These are phyloP conservation scores for Artibeus jamaicensis DNA, from an alignment of 2,797 vertebrate genomes.

Conservation along the genomic window DNA sequence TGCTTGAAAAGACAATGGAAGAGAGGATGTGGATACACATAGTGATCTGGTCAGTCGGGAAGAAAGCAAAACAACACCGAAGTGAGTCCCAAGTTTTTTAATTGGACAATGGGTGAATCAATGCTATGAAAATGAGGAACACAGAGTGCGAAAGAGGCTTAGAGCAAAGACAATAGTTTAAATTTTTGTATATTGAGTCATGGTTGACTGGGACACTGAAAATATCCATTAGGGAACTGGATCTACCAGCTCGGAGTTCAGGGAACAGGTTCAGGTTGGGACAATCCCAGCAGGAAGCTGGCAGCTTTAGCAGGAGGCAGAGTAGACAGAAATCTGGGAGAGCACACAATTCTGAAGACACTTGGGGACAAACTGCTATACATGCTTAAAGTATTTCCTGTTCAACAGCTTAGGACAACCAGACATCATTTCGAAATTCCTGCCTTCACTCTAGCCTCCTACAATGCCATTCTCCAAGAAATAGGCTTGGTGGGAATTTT, in stretches of 20 bases:
- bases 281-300: neutral
- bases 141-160: neutral
- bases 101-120: neutral
- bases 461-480: neutral
- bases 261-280: neutral
- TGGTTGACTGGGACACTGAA: neutral
- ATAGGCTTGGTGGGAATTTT: neutral
- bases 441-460: neutral
- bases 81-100: neutral
- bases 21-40: neutral
- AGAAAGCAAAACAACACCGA: neutral
- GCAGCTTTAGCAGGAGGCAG: slow-evolving; percentile 15
- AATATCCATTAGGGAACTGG: neutral
- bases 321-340: neutral
- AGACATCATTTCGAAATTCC: neutral
- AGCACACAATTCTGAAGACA: neutral
- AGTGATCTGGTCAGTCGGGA: neutral
- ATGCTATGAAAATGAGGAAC: neutral
- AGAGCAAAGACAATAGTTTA: neutral
- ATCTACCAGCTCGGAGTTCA: neutral
- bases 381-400: slow-evolving; percentile 4
- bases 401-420: slow-evolving; percentile 1
- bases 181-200: neutral
- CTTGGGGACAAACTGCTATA: slow-evolving; percentile 1
- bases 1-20: neutral